These are phyloP conservation scores for Syrista parreyssii DNA, from an alignment of 2,888 invertebrate genomes.

Conservation along the genomic window DNA sequence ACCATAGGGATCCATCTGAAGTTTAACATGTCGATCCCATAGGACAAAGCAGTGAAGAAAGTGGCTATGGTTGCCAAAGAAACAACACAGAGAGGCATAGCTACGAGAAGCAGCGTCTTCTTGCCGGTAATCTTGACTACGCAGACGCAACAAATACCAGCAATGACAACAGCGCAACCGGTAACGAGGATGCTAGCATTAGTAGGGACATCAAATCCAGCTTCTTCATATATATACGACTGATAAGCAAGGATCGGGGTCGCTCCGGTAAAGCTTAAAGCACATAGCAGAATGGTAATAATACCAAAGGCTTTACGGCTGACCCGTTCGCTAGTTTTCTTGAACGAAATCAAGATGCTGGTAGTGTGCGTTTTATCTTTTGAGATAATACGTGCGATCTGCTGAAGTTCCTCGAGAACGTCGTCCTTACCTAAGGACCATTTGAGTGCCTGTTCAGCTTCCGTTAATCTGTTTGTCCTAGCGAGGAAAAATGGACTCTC, in stretches of 20 bases:
- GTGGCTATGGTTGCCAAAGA: slow-evolving; percentile 47
- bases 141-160: slow-evolving; percentile 53
- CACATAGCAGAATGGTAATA: slow-evolving; percentile 50
- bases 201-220: slow-evolving; percentile 53
- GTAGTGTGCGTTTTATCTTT: slow-evolving; percentile 14
- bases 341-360: slow-evolving; percentile 18
- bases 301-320: slow-evolving; percentile 46
- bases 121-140: slow-evolving; percentile 56
- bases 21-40: slow-evolving; percentile 44
- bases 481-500: slow-evolving; percentile 60
- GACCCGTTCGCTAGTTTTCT: slow-evolving; percentile 37
- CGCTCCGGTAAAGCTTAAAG: slow-evolving; percentile 56
- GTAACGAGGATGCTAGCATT: slow-evolving; percentile 52
- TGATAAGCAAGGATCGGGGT: slow-evolving; percentile 60
- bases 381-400: slow-evolving; percentile 55
- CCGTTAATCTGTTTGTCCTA: slow-evolving; percentile 48
- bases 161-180: slow-evolving; percentile 53
- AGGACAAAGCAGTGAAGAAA: slow-evolving; percentile 50
- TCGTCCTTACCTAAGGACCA: slow-evolving; percentile 58
- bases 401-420: slow-evolving; percentile 57
- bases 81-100: slow-evolving; percentile 47
- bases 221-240: slow-evolving; percentile 53
- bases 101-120: slow-evolving; percentile 49
- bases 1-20: slow-evolving; percentile 57
- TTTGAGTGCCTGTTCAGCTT: slow-evolving; percentile 53